Conservation (phyloP, 2,797 vertebrate species). For the Danio kyathit region DNA sequence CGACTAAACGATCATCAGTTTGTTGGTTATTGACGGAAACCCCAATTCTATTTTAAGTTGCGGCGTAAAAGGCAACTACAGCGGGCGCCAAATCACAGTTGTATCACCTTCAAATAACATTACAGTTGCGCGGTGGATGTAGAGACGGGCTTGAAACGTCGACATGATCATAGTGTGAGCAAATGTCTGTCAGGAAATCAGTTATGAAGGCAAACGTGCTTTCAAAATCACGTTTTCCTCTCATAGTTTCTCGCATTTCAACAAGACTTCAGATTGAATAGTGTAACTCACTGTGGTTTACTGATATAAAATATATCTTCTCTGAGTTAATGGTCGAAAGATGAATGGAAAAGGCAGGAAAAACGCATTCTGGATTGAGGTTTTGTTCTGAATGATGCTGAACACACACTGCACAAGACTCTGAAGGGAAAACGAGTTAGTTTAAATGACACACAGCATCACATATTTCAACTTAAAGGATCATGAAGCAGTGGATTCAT, state of each 20-base stretch:
- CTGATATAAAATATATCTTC: neutral
- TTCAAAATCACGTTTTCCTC: neutral
- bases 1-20: neutral
- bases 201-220: no score
- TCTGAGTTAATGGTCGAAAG: conserved; percentile 4
- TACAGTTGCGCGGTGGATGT: conserved; percentile 14
- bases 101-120: conserved; percentile 50
- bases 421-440: neutral
- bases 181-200: no score
- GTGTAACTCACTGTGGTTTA: neutral
- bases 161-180: neutral
- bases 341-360: neutral
- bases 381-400: neutral
- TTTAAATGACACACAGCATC: neutral
- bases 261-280: neutral
- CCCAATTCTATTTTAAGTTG: conserved; percentile 31
- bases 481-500: neutral
- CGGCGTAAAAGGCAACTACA: conserved; percentile 54
- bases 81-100: conserved; percentile 61
- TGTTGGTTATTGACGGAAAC: neutral
- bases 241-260: neutral
- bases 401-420: neutral
- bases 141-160: conserved; percentile 11
- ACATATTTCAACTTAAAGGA: conserved; percentile 12
- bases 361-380: neutral